Percentiles rank a stretch among this genome's conserved stretches.
These are phyloP conservation scores for Syrmaticus mikado DNA, from an alignment of 2,113 vertebrate species.

Conservation along the genomic window DNA sequence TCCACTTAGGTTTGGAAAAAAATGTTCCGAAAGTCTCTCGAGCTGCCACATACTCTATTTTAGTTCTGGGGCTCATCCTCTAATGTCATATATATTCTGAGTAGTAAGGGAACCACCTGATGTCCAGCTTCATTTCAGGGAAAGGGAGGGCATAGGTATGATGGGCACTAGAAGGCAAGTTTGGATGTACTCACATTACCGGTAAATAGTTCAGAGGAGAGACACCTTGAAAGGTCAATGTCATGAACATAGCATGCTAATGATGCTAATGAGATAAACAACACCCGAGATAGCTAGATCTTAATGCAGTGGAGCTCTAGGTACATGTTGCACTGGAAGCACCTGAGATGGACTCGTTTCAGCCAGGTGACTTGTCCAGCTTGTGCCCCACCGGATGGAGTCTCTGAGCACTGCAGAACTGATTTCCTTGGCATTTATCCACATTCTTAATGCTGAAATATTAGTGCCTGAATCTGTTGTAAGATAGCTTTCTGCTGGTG, in stretches of 20 bases:
- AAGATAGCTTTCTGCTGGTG: neutral
- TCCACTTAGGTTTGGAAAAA: constrained; percentile 39
- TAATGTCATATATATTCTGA: constrained; percentile 58
- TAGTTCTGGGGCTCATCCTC: constrained; percentile 44
- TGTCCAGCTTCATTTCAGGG: constrained; percentile 68
- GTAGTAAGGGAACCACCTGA: constrained; percentile 56
- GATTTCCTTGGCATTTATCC: neutral
- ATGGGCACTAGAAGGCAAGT: constrained; percentile 35
- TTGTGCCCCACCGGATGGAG: neutral
- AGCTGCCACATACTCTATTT: constrained; percentile 66
- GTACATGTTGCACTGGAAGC: neutral
- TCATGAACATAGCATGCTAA: constrained; percentile 16
- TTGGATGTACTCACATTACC: constrained; percentile 55
- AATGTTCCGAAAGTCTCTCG: constrained; percentile 45
- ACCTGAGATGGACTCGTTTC: constrained; percentile 49
- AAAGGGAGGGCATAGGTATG: constrained; percentile 64
- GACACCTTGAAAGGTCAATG: constrained; percentile 66
- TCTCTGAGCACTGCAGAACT: neutral
- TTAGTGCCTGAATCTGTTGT: neutral
- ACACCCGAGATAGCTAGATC: neutral
- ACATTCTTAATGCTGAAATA: neutral
- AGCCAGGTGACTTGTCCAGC: constrained; percentile 7
- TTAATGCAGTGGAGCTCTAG: neutral
- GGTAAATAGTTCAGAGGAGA: constrained; percentile 35
- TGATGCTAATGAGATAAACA: constrained; percentile 49